Evolutionary conservation across 2,113 vertebrate genomes (phyloP), one percentile per base, ranked within the genome.

Genomic region (Scomber colias): DNA sequence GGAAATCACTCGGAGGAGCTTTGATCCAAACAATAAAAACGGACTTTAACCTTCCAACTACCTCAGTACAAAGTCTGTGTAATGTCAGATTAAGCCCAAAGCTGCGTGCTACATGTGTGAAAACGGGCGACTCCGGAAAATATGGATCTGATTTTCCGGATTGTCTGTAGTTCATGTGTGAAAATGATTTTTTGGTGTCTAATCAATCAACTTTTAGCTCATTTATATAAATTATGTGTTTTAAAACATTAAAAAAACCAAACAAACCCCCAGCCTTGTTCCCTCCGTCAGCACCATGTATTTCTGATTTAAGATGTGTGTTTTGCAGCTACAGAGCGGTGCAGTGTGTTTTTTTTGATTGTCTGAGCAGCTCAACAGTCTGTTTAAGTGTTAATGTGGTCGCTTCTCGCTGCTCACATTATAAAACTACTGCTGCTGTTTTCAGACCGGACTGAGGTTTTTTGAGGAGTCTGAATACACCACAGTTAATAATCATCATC

Each of bases 211-310:
- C 24, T 66, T 5, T 49, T 48, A 60, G 61, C 55, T 51, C 48
- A 66, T 65, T 70, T 81, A 49, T 75, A 77, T 17, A 79, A 51
- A 74, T 77, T 79, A 48, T 72, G 71, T 82, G 83, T 46, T 84
- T 88, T 88, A 92, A 91, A 91, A 86, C 83, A 79, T 62, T 16
- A 57, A 63, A 88, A 87, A 89, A 96, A 27, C 24, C 24, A 27
- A 27, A 27, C 24, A 3, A 27, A 27, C 24, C 24, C 24, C 24
- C 24, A 97, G 96, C 95, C 95, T 95, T 96, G 96, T 97, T 97
- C 96, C 97, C 96, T 95, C 94, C 91, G 1, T 89, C 71, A 90
- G 90, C 91, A 91, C 91, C 91, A 75, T 87, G 84, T 83, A 67
- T 63, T 19, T 81, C 12, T 69, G 50, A 44, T 72, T 61, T 77